phyloP scores from a whole-genome alignment of 2,888 invertebrate species.

The Schizaphis graminum region DNA sequence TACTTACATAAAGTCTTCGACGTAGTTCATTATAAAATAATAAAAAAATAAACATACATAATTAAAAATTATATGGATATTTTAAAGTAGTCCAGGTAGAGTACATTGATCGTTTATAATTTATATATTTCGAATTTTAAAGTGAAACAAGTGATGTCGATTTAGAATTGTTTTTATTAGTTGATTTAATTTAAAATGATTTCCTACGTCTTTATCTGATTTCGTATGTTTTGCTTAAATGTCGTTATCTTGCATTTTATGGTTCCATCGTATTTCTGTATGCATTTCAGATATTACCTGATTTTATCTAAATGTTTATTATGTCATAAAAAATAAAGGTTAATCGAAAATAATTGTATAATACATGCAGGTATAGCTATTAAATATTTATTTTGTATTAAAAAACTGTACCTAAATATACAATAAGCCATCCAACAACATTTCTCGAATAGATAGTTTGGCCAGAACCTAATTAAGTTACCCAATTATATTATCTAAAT shows the following conservation, averaged over 20 bases:
- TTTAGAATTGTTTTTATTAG: background rate
- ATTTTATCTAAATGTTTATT: background rate
- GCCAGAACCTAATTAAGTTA: background rate
- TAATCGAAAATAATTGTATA: constrained; percentile 26
- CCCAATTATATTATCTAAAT: background rate
- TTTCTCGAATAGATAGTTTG: background rate
- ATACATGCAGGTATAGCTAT: background rate
- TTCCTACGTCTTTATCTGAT: background rate
- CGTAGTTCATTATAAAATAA: background rate
- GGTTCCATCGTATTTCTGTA: background rate
- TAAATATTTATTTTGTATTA: background rate
- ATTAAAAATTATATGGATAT: background rate
- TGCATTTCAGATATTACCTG: background rate
- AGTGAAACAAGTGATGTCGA: background rate
- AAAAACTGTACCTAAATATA: background rate
- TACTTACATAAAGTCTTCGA: background rate
- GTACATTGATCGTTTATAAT: background rate
- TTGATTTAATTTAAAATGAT: background rate
- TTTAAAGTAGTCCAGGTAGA: background rate
- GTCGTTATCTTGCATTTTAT: background rate
- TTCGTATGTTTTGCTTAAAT: background rate
- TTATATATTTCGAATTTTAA: background rate
- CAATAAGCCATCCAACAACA: background rate
- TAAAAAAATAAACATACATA: background rate
- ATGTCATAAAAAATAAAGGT: background rate